Evolutionary conservation across 2,113 vertebrate species (phyloP).

Genomic region (Tupaia tana): DNA sequence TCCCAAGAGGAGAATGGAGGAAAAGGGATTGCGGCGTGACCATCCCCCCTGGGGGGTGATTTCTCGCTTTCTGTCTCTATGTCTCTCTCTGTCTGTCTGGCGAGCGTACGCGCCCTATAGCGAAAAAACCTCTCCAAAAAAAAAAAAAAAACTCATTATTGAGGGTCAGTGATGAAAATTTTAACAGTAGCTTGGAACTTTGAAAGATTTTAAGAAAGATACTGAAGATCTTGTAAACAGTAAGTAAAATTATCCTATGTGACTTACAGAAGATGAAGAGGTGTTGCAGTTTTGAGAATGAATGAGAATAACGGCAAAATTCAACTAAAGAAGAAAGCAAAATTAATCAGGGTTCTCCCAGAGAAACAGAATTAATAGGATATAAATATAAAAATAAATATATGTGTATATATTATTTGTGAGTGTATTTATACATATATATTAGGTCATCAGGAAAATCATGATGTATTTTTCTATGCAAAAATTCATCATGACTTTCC

Average conservation of each 20-base stretch:
- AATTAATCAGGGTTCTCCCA: background rate
- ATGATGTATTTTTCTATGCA: too few species aligned
- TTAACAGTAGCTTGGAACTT: background rate
- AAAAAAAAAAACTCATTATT: background rate
- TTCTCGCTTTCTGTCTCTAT: too few species aligned
- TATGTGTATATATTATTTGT: background rate
- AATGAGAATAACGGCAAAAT: background rate
- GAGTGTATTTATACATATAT: background rate
- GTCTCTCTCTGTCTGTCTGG: too few species aligned
- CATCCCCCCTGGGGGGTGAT: too few species aligned
- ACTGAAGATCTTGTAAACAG: background rate
- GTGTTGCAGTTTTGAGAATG: background rate
- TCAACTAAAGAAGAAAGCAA: background rate
- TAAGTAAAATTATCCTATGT: background rate
- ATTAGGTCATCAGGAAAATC: too few species aligned
- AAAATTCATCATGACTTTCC: too few species aligned
- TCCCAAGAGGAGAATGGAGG: too few species aligned
- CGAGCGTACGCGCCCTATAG: too few species aligned
- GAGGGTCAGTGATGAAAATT: background rate
- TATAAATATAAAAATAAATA: too few species aligned
- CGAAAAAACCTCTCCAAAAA: too few species aligned
- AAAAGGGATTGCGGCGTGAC: too few species aligned
- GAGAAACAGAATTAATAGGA: background rate
- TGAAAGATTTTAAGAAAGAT: background rate
- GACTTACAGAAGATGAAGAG: background rate